These are phyloP conservation scores for Solen grandis DNA, from an alignment of 1,140 invertebrate species.

Conservation along the genomic window DNA sequence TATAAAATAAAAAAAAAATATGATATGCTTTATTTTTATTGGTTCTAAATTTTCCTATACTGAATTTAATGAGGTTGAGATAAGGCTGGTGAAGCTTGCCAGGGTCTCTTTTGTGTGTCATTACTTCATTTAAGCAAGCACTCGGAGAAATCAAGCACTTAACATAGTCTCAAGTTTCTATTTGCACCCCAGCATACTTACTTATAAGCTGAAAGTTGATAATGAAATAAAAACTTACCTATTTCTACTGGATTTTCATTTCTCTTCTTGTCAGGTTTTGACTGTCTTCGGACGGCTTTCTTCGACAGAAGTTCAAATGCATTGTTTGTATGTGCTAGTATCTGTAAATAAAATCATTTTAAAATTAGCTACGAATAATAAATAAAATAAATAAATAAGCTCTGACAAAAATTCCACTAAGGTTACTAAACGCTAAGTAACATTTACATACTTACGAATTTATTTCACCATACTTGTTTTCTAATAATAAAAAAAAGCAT, in stretches of 20 bases:
- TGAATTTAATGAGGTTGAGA: no score
- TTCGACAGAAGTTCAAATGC: conserved; percentile 96
- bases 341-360: conserved; percentile 86
- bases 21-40: no score
- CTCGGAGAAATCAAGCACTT: background rate
- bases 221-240: background rate
- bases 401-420: no score
- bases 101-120: background rate
- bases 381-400: no score
- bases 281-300: conserved; percentile 85
- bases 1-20: no score
- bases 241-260: background rate
- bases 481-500: no score
- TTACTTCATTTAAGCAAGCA: background rate
- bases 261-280: background rate
- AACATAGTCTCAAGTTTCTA: background rate
- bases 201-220: background rate
- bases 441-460: no score
- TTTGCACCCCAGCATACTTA: background rate
- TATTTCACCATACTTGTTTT: no score
- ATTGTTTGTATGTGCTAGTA: conserved; percentile 95
- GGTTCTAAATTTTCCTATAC: no score
- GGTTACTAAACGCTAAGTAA: no score
- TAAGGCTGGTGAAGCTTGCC: no score
- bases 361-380: no score